A percentile compares a stretch with the other conserved stretches of the same genome.
Evolutionary conservation across 2,797 vertebrate genomes (phyloP).

Genomic region (Mus minutoides): DNA sequence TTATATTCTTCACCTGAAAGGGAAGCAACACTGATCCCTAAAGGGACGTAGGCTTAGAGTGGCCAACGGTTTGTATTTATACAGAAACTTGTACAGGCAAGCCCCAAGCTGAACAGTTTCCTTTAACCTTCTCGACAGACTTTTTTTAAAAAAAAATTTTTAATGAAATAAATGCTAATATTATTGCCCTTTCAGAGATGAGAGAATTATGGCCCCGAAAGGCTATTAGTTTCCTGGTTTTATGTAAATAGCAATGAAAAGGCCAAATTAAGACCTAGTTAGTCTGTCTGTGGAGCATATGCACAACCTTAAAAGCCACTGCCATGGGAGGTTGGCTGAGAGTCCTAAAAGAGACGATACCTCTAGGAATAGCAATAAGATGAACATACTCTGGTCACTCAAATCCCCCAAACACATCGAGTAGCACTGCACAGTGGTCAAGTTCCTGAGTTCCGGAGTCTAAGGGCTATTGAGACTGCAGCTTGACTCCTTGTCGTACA

Average conservation of each 20-base stretch:
- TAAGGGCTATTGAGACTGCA: not conserved
- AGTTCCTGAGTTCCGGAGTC: not conserved
- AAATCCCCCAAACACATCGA: not conserved
- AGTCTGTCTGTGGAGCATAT: not conserved
- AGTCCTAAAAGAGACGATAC: not conserved
- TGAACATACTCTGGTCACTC: not conserved
- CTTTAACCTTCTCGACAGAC: slow-evolving; percentile 36
- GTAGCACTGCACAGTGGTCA: not conserved
- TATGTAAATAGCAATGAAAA: slow-evolving; percentile 12
- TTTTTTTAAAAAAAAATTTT: not conserved
- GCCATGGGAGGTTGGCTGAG: not conserved
- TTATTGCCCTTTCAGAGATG: slow-evolving; percentile 39
- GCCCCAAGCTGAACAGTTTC: not conserved
- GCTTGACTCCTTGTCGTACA: not conserved
- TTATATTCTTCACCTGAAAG: slow-evolving; percentile 12
- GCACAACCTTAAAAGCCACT: not conserved
- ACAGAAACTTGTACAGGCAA: not conserved
- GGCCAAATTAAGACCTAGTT: not conserved
- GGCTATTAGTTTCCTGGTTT: slow-evolving; percentile 16
- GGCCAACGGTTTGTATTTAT: not conserved
- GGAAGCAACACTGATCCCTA: not conserved
- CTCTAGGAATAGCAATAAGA: not conserved
- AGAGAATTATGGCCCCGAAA: not conserved
- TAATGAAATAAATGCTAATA: not conserved
- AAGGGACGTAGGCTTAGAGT: not conserved